Evolutionary conservation across 2,113 vertebrate genomes (phyloP).

Genomic region (Zosterops lateralis): DNA sequence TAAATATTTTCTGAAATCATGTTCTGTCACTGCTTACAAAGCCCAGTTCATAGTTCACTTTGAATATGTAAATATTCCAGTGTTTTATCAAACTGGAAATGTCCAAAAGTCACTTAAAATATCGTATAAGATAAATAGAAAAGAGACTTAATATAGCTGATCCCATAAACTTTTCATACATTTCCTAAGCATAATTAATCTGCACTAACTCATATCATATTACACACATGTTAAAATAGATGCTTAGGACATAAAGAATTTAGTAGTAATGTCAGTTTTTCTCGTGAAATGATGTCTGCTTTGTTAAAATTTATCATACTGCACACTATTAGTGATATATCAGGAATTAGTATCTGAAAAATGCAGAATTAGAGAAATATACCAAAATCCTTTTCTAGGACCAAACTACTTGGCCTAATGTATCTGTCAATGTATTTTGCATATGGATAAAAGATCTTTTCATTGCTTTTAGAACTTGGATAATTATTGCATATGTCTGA

Average conservation of each 20-base stretch:
- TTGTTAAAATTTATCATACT: neutral
- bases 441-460: neutral
- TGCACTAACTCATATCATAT: neutral
- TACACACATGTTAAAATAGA: neutral
- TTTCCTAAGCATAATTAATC: neutral
- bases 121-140: neutral
- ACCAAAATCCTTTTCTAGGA: neutral
- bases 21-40: neutral
- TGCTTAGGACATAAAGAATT: neutral
- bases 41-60: neutral
- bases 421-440: neutral
- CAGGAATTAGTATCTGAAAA: neutral
- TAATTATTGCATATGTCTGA: neutral
- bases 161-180: accelerated
- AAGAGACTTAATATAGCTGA: neutral
- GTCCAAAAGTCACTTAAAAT: neutral
- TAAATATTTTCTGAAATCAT: neutral
- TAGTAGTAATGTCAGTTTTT: neutral
- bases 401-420: neutral
- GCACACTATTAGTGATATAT: neutral
- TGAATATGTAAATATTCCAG: neutral
- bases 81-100: neutral
- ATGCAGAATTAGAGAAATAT: neutral
- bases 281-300: neutral
- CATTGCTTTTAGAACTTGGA: neutral